Percentiles rank a stretch among this genome's conserved stretches.
Evolutionary conservation across 1,140 invertebrate species (phyloP).

Genomic region (Dendrolimus kikuchii): DNA sequence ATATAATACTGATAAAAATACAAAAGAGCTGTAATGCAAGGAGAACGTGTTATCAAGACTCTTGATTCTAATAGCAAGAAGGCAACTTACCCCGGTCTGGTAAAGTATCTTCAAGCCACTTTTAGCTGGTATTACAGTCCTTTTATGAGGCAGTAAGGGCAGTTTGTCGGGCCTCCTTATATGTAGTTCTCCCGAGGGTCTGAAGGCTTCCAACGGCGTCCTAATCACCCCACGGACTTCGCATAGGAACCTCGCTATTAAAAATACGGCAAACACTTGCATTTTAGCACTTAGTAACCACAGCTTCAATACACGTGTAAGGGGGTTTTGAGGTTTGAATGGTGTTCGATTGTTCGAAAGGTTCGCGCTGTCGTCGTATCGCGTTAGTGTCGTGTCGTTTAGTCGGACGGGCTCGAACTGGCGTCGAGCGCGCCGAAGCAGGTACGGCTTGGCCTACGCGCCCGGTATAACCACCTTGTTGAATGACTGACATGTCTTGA

Average conservation of each 20-base stretch:
- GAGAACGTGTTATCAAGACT: no score
- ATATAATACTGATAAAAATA: no score
- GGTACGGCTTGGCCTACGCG: slow-evolving; percentile 63
- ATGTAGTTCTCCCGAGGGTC: slow-evolving; percentile 53
- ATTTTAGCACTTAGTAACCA: slow-evolving; percentile 35
- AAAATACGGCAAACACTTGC: slow-evolving; percentile 49
- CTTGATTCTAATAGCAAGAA: not conserved
- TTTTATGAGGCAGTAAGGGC: slow-evolving; percentile 45
- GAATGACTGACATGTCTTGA: slow-evolving; percentile 31
- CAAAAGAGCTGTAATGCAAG: no score
- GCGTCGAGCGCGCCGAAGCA: slow-evolving; percentile 46
- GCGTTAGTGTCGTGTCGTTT: slow-evolving; percentile 25
- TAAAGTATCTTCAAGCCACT: slow-evolving; percentile 57
- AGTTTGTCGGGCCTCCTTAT: slow-evolving; percentile 57
- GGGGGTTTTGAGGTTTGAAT: no score
- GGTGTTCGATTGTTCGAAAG: not conserved
- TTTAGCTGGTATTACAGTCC: slow-evolving; percentile 37
- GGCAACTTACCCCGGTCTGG: slow-evolving; percentile 58
- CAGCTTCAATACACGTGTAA: not conserved
- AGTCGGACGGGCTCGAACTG: slow-evolving; percentile 49
- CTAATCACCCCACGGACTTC: slow-evolving; percentile 47
- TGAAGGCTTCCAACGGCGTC: slow-evolving; percentile 60
- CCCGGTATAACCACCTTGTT: slow-evolving; percentile 59
- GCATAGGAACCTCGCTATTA: slow-evolving; percentile 39
- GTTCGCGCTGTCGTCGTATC: slow-evolving; percentile 17